Base-by-base conservation (phyloP, 2,888 invertebrate genomes). In the Anagyrus pseudococci region DNA sequence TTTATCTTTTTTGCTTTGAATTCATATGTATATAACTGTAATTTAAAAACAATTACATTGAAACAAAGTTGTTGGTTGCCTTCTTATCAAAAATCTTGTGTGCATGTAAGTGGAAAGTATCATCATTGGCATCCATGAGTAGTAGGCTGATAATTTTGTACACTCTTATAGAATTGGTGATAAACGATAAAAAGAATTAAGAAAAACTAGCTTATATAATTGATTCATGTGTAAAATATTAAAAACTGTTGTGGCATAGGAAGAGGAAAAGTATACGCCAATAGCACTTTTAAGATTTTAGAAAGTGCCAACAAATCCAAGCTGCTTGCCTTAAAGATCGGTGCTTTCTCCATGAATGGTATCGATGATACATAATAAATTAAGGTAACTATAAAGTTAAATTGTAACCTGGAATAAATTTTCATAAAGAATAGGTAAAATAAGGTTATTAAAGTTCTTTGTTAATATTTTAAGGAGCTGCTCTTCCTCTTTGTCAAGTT, bases 401-500 rank as follows among this genome's bases (percentile, higher is more conserved):
- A 64, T 54, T 43, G 65, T 70, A 44, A 69, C n/a, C n/a, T n/a
- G n/a, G 53, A 15, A 37, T 37, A 37, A 62, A 63, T 60, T 65
- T 65, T 58, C 69, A 15, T 69, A 71, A 71, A 57, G 63, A 47
- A 48, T n/a, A n/a, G n/a, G n/a, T n/a, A n/a, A n/a, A 47, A 58
- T 53, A 70, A 65, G 67, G 65, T 69, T 57, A 60, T 44, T 55
- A 59, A 54, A 75, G 72, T 77, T 75, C 69, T 73, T 56, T 60
- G 65, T 72, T 73, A 50, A 75, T 74, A 75, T 75, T 77, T 76
- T 67, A 73, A 74, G 72, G 66, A 76, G 73, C 74, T 73, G 76
- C 76, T 75, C 76, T 77, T 77, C 76, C 76, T 77, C 74, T 73
- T 75, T 71, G 73, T 76, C 75, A 75, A 78, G 78, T 78, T 78